Evolutionary conservation across 2,888 invertebrate species (phyloP), one percentile per base, ranked within the genome.

Genomic region (Troides oblongomaculatus): DNA sequence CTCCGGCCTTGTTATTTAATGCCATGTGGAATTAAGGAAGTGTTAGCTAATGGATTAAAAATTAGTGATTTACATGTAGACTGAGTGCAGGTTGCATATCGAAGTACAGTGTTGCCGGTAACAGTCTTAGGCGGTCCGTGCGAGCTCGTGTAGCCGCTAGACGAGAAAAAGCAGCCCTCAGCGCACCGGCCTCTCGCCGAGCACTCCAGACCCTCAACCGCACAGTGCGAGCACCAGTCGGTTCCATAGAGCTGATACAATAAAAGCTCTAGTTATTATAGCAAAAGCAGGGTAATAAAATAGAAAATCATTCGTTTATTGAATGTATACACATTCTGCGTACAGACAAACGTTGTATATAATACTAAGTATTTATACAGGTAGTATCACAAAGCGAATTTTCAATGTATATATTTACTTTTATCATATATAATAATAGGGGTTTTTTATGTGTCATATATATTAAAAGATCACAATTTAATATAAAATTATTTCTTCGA

Each of bases 1-100:
- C 10, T 39, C 39, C 39, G 39, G 1, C 1, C 10, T 39, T 39
- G 39, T 39, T 39, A 10, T 10, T 39, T 39, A 39, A 39, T 8
- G 39, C 10, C 10, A 39, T 10, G 39, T 7, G 10, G 0, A 10
- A 39, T 39, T 39, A 10, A 5, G 1, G 10, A 46, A 46, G 46
- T 46, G 46, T 46, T 46, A 46, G 12, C 4, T 46, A 12, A 46
- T 17, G 4, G 12, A 46, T n/a, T 5, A 53, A 6, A n/a, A 53
- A 14, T 46, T 53, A 53, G 53, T 7, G n/a, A 53, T 53, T 53
- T 53, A 96, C 96, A 92, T 96, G 94, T 73, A 96, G 87, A 76
- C 94, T 94, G 0, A 96, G 88, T 0, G 95, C 94, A 1, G 96
- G 96, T 76, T 96, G 95, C 87, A 95, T 95, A 71, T 95, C 94